These are phyloP conservation scores for Lepidurus couesii DNA, from an alignment of 1,140 invertebrate species.

Conservation along the genomic window DNA sequence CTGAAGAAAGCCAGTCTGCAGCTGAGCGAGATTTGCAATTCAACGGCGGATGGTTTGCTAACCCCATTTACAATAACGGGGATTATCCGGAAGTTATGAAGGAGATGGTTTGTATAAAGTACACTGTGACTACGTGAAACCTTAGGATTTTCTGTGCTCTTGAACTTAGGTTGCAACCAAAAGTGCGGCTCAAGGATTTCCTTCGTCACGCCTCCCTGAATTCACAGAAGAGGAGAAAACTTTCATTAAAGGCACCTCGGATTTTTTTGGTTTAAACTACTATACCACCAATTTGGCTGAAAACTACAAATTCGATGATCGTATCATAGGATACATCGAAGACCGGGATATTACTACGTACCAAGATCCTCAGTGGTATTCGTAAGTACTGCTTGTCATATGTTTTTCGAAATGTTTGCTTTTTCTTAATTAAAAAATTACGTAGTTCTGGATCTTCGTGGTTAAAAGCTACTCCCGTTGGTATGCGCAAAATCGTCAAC, in stretches of 20 bases:
- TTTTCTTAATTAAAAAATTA: background rate
- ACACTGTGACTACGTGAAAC: background rate
- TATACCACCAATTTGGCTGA: slow-evolving; percentile 40
- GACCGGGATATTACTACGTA: slow-evolving; percentile 29
- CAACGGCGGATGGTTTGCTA: slow-evolving; percentile 55
- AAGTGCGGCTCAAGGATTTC: slow-evolving; percentile 27
- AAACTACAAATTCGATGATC: slow-evolving; percentile 24
- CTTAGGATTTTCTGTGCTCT: background rate
- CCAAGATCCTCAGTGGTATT: slow-evolving; percentile 33
- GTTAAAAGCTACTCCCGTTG: slow-evolving; percentile 35
- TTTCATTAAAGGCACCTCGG: slow-evolving; percentile 37
- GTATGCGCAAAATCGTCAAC: slow-evolving; percentile 37
- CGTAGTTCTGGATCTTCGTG: slow-evolving; percentile 29
- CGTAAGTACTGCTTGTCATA: slow-evolving; percentile 25
- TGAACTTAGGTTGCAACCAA: slow-evolving; percentile 22
- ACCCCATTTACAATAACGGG: slow-evolving; percentile 55
- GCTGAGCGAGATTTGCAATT: slow-evolving; percentile 48
- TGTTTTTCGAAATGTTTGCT: background rate
- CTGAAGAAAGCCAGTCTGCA: slow-evolving; percentile 40
- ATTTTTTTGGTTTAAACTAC: slow-evolving; percentile 48
- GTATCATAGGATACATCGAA: slow-evolving; percentile 11
- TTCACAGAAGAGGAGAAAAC: slow-evolving; percentile 32
- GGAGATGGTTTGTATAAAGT: slow-evolving; percentile 23
- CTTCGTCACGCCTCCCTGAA: slow-evolving; percentile 30
- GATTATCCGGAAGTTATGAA: slow-evolving; percentile 57